These are phyloP conservation scores for Probosciger aterrimus DNA, from an alignment of 2,113 vertebrate species.

Conservation along the genomic window DNA sequence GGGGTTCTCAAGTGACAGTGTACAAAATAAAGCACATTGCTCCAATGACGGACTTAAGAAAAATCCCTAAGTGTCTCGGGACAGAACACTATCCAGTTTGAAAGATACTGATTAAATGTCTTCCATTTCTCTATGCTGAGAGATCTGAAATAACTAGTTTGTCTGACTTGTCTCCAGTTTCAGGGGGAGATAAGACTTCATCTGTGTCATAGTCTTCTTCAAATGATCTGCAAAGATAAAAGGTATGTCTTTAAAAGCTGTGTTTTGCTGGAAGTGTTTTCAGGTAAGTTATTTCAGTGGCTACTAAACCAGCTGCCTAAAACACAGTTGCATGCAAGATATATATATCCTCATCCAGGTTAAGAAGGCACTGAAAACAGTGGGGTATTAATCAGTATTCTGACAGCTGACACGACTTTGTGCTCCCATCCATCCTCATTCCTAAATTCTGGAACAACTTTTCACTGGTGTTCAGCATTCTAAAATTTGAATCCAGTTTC, in stretches of 20 bases:
- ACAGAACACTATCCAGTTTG: slow-evolving; percentile 48
- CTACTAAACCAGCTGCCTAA: not conserved
- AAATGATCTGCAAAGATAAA: slow-evolving; percentile 85
- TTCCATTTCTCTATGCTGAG: slow-evolving; percentile 73
- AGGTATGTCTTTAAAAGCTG: slow-evolving; percentile 7
- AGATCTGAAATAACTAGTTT: slow-evolving; percentile 89
- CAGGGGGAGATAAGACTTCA: slow-evolving; percentile 83
- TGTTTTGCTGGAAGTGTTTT: not conserved
- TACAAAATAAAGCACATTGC: slow-evolving; percentile 68
- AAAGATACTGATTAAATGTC: slow-evolving; percentile 49
- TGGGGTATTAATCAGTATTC: not conserved
- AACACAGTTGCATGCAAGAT: not conserved
- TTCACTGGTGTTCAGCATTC: not conserved
- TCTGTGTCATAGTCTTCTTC: slow-evolving; percentile 95
- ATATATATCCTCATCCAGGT: not conserved
- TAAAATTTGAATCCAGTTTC: not conserved
- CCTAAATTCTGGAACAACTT: not conserved
- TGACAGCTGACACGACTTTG: not conserved
- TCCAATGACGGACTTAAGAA: slow-evolving; percentile 62
- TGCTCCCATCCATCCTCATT: not conserved
- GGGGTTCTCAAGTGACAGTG: slow-evolving; percentile 56
- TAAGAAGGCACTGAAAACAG: not conserved
- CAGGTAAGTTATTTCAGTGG: not conserved
- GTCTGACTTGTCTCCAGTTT: slow-evolving; percentile 89
- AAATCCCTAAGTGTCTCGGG: slow-evolving; percentile 33